phyloP scores from a whole-genome alignment of 2,113 vertebrate genomes.

The Ciconia maguari region DNA sequence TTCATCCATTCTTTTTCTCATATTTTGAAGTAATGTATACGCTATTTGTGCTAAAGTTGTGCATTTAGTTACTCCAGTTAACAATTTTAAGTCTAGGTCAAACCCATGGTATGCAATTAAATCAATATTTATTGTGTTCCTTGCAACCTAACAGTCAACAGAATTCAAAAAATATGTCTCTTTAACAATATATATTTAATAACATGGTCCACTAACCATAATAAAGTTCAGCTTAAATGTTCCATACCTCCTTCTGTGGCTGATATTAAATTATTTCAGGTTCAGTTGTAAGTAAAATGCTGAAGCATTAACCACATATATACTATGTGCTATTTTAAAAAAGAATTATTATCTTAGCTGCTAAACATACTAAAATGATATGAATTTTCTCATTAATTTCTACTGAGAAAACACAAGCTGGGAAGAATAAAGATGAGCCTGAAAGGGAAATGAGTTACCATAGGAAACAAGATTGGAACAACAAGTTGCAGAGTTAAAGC shows the following conservation, averaged over 20 bases:
- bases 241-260: background rate
- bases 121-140: background rate
- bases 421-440: background rate
- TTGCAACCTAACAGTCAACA: background rate
- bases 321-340: background rate
- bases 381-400: background rate
- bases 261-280: background rate
- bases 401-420: background rate
- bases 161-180: background rate
- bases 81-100: background rate
- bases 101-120: background rate
- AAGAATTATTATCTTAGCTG: background rate
- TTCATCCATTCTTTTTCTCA: background rate
- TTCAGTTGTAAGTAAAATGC: background rate
- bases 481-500: background rate
- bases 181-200: slow-evolving; percentile 37
- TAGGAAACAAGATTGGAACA: background rate
- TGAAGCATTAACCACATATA: background rate
- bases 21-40: background rate
- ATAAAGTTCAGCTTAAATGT: slow-evolving; percentile 41
- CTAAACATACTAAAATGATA: background rate
- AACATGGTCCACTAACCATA: slow-evolving; percentile 14
- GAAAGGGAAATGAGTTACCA: background rate
- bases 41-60: background rate
- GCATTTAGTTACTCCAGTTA: background rate